Evolutionary conservation across 2,113 vertebrate species (phyloP).

Genomic region (Rynchops niger): DNA sequence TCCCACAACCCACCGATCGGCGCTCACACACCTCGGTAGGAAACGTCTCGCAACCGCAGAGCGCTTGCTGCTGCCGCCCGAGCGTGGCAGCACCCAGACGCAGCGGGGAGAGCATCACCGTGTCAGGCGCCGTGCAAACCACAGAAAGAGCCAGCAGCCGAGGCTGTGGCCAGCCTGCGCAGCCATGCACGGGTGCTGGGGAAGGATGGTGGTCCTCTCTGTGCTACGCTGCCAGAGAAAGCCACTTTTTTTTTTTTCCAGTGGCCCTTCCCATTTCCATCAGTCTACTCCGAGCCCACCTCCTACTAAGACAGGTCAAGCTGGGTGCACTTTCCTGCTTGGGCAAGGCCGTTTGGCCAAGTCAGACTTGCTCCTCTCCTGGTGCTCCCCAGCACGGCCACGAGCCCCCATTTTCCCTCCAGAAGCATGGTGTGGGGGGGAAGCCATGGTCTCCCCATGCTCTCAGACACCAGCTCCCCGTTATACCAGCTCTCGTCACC

Average conservation of each 20-base stretch:
- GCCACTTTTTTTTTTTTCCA: neutral
- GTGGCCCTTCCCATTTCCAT: neutral
- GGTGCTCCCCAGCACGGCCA: neutral
- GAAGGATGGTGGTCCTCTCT: rapidly evolving
- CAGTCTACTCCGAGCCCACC: neutral
- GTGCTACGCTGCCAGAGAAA: neutral
- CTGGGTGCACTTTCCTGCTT: neutral
- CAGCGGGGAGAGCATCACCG: too few relatives aligned
- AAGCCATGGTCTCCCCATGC: rapidly evolving
- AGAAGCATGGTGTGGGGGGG: rapidly evolving
- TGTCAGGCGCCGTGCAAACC: neutral
- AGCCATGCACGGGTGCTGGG: rapidly evolving
- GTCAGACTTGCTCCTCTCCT: neutral
- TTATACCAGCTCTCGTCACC: neutral
- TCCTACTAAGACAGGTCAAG: neutral
- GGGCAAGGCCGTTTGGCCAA: rapidly evolving
- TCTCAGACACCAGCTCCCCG: neutral
- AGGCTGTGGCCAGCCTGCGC: neutral
- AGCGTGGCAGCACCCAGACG: neutral
- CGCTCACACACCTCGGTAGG: rapidly evolving
- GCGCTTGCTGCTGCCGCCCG: rapidly evolving
- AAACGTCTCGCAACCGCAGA: neutral
- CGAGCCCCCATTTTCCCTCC: rapidly evolving
- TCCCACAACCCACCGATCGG: rapidly evolving
- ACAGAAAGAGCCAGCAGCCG: neutral